phyloP scores from a whole-genome alignment of 2,888 invertebrate genomes.

The Patella depressa region DNA sequence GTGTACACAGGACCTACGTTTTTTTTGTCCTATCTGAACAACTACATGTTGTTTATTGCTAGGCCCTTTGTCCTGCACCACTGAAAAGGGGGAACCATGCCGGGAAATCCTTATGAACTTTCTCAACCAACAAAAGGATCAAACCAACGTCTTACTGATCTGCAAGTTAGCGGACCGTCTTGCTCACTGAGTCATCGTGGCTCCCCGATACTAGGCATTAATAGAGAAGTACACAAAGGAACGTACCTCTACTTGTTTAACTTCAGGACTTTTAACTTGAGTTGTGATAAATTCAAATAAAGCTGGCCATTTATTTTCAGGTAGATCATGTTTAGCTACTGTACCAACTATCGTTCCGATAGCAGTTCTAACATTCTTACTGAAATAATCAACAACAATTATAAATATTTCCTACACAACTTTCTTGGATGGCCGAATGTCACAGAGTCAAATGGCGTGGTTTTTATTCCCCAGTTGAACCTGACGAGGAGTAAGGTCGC shows the following conservation, averaged over 20 bases:
- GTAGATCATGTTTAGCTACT: constrained; percentile 81
- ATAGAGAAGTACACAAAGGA: background rate
- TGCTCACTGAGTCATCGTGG: background rate
- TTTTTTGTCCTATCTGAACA: too few relatives aligned
- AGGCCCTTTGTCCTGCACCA: too few relatives aligned
- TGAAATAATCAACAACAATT: constrained; percentile 33
- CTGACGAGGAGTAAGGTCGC: too few relatives aligned
- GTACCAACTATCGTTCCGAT: constrained; percentile 82
- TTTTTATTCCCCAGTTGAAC: too few relatives aligned
- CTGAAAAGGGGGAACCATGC: too few relatives aligned
- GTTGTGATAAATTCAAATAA: constrained; percentile 78
- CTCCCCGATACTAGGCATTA: background rate
- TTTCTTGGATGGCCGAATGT: too few relatives aligned
- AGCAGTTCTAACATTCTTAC: constrained; percentile 78
- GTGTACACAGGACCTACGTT: too few relatives aligned
- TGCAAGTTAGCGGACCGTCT: background rate
- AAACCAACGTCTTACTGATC: background rate
- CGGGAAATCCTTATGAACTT: too few relatives aligned
- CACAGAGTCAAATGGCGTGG: too few relatives aligned
- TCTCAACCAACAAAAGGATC: too few relatives aligned
- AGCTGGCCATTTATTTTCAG: constrained; percentile 78
- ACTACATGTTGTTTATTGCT: too few relatives aligned
- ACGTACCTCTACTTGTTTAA: constrained; percentile 77
- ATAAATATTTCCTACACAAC: too few relatives aligned
- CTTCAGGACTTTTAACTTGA: constrained; percentile 75